phyloP scores from a whole-genome alignment of 1,140 invertebrate species.

The Ruditapes philippinarum region DNA sequence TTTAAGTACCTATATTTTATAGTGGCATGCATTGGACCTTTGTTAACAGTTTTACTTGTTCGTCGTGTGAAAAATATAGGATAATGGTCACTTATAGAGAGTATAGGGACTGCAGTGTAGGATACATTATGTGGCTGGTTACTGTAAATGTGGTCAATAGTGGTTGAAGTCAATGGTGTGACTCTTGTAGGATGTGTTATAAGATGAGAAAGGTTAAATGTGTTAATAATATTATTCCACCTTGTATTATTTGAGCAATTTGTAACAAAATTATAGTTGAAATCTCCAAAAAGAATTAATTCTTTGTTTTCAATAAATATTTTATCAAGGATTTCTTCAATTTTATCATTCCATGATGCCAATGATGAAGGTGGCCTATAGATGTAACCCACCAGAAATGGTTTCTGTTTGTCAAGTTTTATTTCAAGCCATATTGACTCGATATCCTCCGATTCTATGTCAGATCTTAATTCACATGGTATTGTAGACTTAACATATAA shows the following conservation, averaged over 20 bases:
- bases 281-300: not conserved
- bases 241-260: too few relatives aligned
- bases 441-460: not conserved
- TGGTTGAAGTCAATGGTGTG: not conserved
- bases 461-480: not conserved
- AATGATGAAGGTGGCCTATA: conserved; percentile 25
- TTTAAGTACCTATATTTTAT: not conserved
- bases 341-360: not conserved
- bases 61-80: not conserved
- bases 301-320: not conserved
- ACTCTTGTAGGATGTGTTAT: not conserved
- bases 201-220: not conserved
- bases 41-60: too few relatives aligned
- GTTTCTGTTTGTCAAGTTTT: not conserved
- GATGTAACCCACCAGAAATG: not conserved
- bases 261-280: not conserved
- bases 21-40: not conserved
- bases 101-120: not conserved
- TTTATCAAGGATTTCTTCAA: not conserved
- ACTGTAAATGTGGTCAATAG: not conserved
- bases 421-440: not conserved
- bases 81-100: conserved; percentile 7
- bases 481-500: not conserved
- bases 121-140: not conserved
- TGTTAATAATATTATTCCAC: not conserved